These are phyloP conservation scores for Glomeris marginata DNA, from an alignment of 2,888 invertebrate genomes.

Conservation along the genomic window DNA sequence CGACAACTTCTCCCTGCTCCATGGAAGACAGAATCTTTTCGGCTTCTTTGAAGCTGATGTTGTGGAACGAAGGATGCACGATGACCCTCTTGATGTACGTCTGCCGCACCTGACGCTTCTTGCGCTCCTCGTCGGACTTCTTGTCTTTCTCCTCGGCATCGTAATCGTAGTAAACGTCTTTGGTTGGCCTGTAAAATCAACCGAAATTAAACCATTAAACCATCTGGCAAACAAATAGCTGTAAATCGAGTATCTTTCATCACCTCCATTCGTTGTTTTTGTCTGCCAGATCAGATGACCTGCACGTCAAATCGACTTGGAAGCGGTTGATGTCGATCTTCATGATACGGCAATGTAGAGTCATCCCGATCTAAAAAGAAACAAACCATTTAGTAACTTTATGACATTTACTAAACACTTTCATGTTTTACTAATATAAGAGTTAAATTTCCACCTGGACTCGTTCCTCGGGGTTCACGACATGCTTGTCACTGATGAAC, in stretches of 20 bases:
- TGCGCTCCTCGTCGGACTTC: slow-evolving; percentile 57
- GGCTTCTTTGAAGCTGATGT: slow-evolving; percentile 83
- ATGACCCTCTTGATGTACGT: slow-evolving; percentile 92
- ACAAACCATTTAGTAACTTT: no score
- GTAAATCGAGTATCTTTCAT: slow-evolving; percentile 16
- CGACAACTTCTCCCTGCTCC: slow-evolving; percentile 93
- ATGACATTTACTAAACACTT: not conserved
- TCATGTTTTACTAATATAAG: not conserved
- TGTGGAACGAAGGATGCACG: slow-evolving; percentile 93
- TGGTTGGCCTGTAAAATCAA: slow-evolving; percentile 47
- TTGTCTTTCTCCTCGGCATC: slow-evolving; percentile 65
- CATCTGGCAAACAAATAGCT: not conserved
- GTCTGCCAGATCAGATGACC: slow-evolving; percentile 80
- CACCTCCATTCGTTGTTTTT: slow-evolving; percentile 78
- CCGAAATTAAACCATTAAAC: slow-evolving; percentile 7
- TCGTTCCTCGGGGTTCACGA: slow-evolving; percentile 81
- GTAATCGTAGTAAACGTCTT: slow-evolving; percentile 82
- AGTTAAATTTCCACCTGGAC: slow-evolving; percentile 41
- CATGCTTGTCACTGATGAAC: slow-evolving; percentile 58
- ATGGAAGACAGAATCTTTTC: slow-evolving; percentile 77
- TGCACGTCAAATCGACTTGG: slow-evolving; percentile 81
- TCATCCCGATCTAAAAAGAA: slow-evolving; percentile 25
- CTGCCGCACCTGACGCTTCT: slow-evolving; percentile 60
- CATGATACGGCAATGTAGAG: slow-evolving; percentile 56
- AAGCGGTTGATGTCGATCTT: slow-evolving; percentile 93